Base-by-base conservation (phyloP, 2,797 vertebrate species). In the Orestias chungarensis region DNA sequence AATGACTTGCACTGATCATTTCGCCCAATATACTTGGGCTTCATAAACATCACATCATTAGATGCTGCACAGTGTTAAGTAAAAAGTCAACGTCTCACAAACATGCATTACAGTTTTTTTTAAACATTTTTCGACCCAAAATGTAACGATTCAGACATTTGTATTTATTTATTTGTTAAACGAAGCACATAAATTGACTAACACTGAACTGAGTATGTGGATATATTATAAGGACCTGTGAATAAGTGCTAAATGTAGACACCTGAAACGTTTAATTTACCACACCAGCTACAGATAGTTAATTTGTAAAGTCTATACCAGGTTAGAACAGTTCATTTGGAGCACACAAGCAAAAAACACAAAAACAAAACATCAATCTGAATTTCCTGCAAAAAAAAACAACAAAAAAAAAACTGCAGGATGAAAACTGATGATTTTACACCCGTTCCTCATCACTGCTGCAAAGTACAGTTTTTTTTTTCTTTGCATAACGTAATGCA, bases 21-120 rank as follows among this genome's bases (percentile, higher is more conserved):
- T 67, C n/a, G 59, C 59, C n/a, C 59, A 64, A 42, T 64, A 64
- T 71, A 74, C 74, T 71, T 64, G 70, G 12, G 74, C 67, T 79
- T 73, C 70, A 77, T 67, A 65, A 81, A 83, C 82, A 78, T 74
- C 68, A 83, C 47, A 65, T 61, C 76, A 81, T 62, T 72, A 68
- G 44, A 70, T 69, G 71, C 70, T 79, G 75, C 75, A 77, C 79
- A 77, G 46, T 72, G 52, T 81, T 82, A 15, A n/a, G n/a, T n/a
- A n/a, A 75, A 79, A 77, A 40, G 61, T 80, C 29, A 20, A 66
- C 73, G 78, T 57, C 66, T 57, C 75, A 82, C 73, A 83, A 71
- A 81, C 89, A 92, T 91, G 91, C 89, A 89, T 84, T 64, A 88
- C 67, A 11, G 29, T 42, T 85, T 83, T 80, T 38, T 85, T 83